These are phyloP conservation scores for Dendrophyllia cribrosa DNA, from an alignment of 64 coral and sea anemone genomes.

Conservation along the genomic window DNA sequence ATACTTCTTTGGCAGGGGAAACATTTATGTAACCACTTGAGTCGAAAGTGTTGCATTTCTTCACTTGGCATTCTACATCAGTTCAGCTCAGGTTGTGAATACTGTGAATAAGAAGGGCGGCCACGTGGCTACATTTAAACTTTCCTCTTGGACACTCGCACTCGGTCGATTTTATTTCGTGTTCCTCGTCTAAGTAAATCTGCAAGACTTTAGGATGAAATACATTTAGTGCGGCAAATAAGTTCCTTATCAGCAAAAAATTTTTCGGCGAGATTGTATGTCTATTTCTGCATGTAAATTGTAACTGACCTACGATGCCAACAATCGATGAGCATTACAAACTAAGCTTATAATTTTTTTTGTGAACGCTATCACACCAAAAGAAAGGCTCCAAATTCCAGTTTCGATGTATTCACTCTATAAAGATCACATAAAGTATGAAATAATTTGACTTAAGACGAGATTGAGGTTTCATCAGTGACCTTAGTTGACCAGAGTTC, in stretches of 20 bases:
- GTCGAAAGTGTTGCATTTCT: slow-evolving; percentile 33
- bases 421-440: not conserved
- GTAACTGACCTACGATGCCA: too few relatives aligned
- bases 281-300: too few relatives aligned
- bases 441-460: too few relatives aligned
- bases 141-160: too few relatives aligned
- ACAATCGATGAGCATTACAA: too few relatives aligned
- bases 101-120: slow-evolving; percentile 3
- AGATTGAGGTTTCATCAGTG: too few relatives aligned
- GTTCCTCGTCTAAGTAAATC: too few relatives aligned
- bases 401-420: not conserved
- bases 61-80: slow-evolving; percentile 39
- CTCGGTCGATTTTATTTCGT: too few relatives aligned
- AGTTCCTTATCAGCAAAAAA: not conserved
- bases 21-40: slow-evolving; percentile 27
- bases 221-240: too few relatives aligned
- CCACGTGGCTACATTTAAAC: slow-evolving; percentile 37
- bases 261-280: too few relatives aligned
- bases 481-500: too few relatives aligned
- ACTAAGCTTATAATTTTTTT: slow-evolving; percentile 2
- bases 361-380: not conserved
- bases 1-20: not conserved
- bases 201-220: too few relatives aligned
- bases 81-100: slow-evolving; percentile 41
- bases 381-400: not conserved